Evolutionary conservation across 92 coral and sea anemone genomes (phyloP), one percentile per base, ranked within the genome.

Genomic region (Palythoa heliodiscus): DNA sequence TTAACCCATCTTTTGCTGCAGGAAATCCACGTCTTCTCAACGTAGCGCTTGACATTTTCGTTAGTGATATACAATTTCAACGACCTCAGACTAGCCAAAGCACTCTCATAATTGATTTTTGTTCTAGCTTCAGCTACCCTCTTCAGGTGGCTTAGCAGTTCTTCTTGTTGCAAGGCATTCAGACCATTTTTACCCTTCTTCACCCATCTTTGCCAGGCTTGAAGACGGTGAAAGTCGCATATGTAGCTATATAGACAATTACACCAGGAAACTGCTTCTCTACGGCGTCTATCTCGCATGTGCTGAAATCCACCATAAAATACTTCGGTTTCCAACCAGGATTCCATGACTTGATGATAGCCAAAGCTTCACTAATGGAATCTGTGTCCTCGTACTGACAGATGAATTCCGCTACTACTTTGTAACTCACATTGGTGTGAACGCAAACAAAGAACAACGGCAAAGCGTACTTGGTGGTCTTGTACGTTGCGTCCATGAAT

Each of bases 401-500:
- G 1, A 90, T 87, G 53, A 91, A 86, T 78, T 91, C 92, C 1
- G 87, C 87, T 35, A 91, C 87, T 16, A 88, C 91, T 91, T 83
- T 91, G 47, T 87, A 83, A 3, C 91, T 86, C 50, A 88, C 87
- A 75, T 91, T 88, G 63, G 91, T 88, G 71, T 88, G 91, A 10
- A 84, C 91, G 37, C 93, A 87, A 23, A 90, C 70, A 79, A 91
- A 88, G 83, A 88, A 88, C 72, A 83, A 68, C 12, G 91, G 93
- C 40, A 88, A 68, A 29, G 88, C 88, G 70, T 91, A 88, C 87
- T 82, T 88, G 17, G 93, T 88, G 16, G 91, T 88, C 73, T 88
- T 91, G 74, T 91, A 91, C 17, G 91, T 91, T 48, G 92, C 92
- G 75, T 91, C 94, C 70, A 91, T 71, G 10, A 86, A 83, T 35